Evolutionary conservation across 2,888 invertebrate genomes (phyloP).

Genomic region (Petrolisthes cinctipes): DNA sequence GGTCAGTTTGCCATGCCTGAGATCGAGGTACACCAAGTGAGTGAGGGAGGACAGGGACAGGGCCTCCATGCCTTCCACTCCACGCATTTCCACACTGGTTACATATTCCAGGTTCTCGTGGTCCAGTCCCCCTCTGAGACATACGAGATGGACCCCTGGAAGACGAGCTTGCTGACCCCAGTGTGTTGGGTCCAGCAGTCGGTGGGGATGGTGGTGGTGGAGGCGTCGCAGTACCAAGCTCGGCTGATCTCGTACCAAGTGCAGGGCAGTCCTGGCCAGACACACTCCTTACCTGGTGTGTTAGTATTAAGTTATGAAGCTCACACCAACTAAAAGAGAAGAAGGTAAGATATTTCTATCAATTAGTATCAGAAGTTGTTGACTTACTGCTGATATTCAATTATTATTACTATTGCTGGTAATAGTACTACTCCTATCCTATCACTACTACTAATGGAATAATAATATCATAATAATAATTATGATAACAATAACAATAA

Average conservation of each 20-base stretch:
- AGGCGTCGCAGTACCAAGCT: constrained; percentile 11
- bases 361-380: too few relatives aligned
- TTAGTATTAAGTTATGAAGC: too few relatives aligned
- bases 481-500: not conserved
- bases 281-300: not conserved
- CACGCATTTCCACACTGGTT: not conserved
- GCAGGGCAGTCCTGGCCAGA: constrained; percentile 6
- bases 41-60: not conserved
- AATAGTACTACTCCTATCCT: not conserved
- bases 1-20: not conserved
- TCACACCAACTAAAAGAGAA: too few relatives aligned
- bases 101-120: constrained; percentile 5
- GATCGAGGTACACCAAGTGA: constrained; percentile 5
- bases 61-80: not conserved
- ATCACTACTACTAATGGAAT: not conserved
- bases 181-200: not conserved
- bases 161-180: constrained; percentile 20
- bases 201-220: not conserved
- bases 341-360: too few relatives aligned
- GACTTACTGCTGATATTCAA: too few relatives aligned
- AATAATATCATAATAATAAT: not conserved
- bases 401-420: not conserved
- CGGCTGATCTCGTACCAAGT: constrained; percentile 7
- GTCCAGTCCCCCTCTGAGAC: constrained; percentile 2
- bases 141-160: constrained; percentile 7